Base-by-base conservation (phyloP, 2,797 vertebrate genomes). In the Cynopterus sphinx region DNA sequence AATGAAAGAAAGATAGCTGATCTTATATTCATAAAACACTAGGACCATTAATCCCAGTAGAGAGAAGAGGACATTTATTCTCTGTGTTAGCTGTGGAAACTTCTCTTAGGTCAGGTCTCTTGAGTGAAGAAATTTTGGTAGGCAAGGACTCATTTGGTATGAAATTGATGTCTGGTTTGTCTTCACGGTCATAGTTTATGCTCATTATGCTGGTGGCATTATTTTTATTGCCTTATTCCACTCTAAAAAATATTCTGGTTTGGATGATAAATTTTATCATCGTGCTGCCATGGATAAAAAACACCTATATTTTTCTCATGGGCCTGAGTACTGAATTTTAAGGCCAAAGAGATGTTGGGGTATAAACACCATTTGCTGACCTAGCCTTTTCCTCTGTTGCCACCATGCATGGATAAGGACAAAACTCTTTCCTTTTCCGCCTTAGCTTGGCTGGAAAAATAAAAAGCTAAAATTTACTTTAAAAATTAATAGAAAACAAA, bases 381-480 rank as follows among this genome's bases (percentile, higher is more conserved):
- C 26, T 24, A 63, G 63, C 21, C 9, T 78, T 90, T 94, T 70
- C 17, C 43, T 87, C 15, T 36, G n/a, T 74, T 15, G 51, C 39
- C 24, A 70, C 59, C 22, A 41, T 10, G 15, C 21, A 61, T 87
- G 49, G 12, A 33, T 43, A 31, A 41, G 55, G 65, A 91, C 9
- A 55, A 43, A 46, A 57, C 0, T 19, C 77, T 55, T 36, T 51
- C n/a, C 39, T 68, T 84, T 78, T 31, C 51, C n/a, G 11, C 22
- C 28, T 77, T 39, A 61, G 28, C n/a, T 61, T 84, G 19, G 13
- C 36, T 61, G 10, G 70, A 93, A 83, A 88, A 43, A 59, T 24
- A 55, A 6, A 73, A 84, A 85, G 85, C 51, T 53, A 65, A 97
- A 94, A 88, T 91, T 83, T 83, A 74, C n/a, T 89, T 90, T 36